These are phyloP conservation scores for Trissonchulus latispiculum DNA, from an alignment of 2,888 invertebrate genomes.

Conservation along the genomic window DNA sequence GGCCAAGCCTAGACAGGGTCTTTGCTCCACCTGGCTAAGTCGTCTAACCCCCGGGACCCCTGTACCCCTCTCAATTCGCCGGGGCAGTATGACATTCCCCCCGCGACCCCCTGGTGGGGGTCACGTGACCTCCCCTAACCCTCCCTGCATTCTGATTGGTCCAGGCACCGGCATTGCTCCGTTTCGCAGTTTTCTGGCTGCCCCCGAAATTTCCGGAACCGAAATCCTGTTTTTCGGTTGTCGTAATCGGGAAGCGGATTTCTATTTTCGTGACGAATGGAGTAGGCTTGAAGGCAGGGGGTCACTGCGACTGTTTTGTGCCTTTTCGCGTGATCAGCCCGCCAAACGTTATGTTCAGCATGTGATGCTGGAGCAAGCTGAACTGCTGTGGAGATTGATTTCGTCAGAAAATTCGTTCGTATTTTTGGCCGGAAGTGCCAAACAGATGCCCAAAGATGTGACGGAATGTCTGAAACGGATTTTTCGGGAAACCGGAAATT, in stretches of 20 bases:
- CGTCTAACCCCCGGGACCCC: conserved; percentile 49
- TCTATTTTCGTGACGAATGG: conserved; percentile 69
- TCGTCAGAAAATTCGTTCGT: conserved; percentile 57
- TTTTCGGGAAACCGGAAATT: conserved; percentile 48
- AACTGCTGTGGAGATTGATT: conserved; percentile 58
- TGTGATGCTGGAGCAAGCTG: conserved; percentile 51
- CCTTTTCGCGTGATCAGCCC: conserved; percentile 82
- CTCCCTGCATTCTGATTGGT: conserved; percentile 75
- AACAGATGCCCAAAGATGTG: conserved; percentile 87
- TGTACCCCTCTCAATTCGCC: conserved; percentile 58
- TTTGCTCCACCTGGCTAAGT: conserved; percentile 87
- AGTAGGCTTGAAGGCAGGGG: conserved; percentile 51
- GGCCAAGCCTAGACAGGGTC: conserved; percentile 63
- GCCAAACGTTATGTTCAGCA: conserved; percentile 84
- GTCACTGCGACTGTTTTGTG: conserved; percentile 58
- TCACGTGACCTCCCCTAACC: neutral
- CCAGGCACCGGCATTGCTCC: conserved; percentile 95
- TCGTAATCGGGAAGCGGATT: conserved; percentile 65
- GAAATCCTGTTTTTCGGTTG: conserved; percentile 86
- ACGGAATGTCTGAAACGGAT: conserved; percentile 60
- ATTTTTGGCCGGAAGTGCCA: conserved; percentile 82
- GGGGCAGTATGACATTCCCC: conserved; percentile 54
- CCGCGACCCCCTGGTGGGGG: too few species aligned
- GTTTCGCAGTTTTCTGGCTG: conserved; percentile 71
- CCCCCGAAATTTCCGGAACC: conserved; percentile 47